Percentiles rank a stretch among this genome's conserved stretches.
These are phyloP conservation scores for Acleris holmiana DNA, from an alignment of 2,888 invertebrate genomes.

Conservation along the genomic window DNA sequence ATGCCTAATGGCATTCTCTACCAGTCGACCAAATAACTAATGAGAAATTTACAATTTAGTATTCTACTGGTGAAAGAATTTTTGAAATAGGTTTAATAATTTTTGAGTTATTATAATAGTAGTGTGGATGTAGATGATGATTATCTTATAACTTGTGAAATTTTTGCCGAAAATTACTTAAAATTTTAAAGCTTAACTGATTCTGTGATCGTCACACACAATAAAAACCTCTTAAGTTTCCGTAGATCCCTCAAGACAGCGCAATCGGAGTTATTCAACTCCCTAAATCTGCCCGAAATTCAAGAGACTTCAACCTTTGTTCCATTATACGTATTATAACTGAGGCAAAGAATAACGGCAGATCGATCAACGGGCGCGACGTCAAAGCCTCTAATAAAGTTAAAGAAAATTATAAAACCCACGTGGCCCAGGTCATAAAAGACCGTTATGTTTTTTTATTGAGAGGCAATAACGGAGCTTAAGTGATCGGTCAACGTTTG, in stretches of 20 bases:
- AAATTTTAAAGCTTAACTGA: too few relatives aligned
- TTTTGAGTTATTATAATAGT: too few relatives aligned
- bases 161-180: too few relatives aligned
- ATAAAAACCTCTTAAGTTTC: not conserved
- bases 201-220: too few relatives aligned
- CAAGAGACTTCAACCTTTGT: not conserved
- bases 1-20: too few relatives aligned
- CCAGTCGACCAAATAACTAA: too few relatives aligned
- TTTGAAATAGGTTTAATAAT: too few relatives aligned
- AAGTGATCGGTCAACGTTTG: slow-evolving; percentile 25
- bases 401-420: slow-evolving; percentile 27
- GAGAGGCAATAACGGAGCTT: slow-evolving; percentile 1
- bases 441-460: slow-evolving; percentile 18
- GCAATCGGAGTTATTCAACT: not conserved
- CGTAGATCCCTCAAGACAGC: not conserved
- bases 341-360: slow-evolving; percentile 26
- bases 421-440: slow-evolving; percentile 24
- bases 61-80: too few relatives aligned
- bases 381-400: slow-evolving; percentile 35
- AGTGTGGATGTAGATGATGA: too few relatives aligned
- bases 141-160: too few relatives aligned
- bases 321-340: not conserved
- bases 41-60: too few relatives aligned
- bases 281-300: not conserved
- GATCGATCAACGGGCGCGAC: slow-evolving; percentile 37